Conservation (phyloP, 2,113 vertebrate species). For the Hydrolagus affinis region DNA sequence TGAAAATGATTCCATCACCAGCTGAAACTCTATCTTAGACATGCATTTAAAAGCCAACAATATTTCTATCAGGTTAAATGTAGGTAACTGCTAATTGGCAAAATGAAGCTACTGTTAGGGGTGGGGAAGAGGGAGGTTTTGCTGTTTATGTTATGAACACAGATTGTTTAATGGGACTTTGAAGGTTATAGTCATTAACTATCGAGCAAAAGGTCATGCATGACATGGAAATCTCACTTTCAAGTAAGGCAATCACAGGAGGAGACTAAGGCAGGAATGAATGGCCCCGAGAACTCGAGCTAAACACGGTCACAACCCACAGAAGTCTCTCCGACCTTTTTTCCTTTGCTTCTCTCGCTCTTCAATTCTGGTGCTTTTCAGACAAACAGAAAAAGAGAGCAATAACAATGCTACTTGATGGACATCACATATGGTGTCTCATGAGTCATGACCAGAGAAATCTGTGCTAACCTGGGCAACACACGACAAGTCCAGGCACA, state of each 20-base stretch:
- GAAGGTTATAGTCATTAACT: constrained; percentile 46
- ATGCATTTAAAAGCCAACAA: constrained; percentile 31
- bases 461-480: background rate
- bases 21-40: constrained; percentile 37
- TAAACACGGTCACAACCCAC: constrained; percentile 35
- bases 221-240: constrained; percentile 41
- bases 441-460: background rate
- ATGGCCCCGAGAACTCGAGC: constrained; percentile 41
- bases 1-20: constrained; percentile 32
- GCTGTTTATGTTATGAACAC: background rate
- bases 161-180: constrained; percentile 37
- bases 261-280: constrained; percentile 40
- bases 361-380: background rate
- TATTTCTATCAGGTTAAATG: constrained; percentile 35
- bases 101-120: background rate
- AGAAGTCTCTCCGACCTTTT: background rate
- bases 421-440: constrained; percentile 36
- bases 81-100: constrained; percentile 35
- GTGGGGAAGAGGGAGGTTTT: constrained; percentile 35
- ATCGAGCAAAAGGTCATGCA: constrained; percentile 43
- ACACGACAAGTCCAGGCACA: background rate
- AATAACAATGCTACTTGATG: constrained; percentile 48
- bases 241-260: constrained; percentile 50
- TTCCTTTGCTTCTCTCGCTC: background rate
- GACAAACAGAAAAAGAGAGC: constrained; percentile 38